Percentiles rank a stretch among this genome's conserved stretches.
Conservation (phyloP, 2,888 invertebrate species). For the Ethmia dodecea region DNA sequence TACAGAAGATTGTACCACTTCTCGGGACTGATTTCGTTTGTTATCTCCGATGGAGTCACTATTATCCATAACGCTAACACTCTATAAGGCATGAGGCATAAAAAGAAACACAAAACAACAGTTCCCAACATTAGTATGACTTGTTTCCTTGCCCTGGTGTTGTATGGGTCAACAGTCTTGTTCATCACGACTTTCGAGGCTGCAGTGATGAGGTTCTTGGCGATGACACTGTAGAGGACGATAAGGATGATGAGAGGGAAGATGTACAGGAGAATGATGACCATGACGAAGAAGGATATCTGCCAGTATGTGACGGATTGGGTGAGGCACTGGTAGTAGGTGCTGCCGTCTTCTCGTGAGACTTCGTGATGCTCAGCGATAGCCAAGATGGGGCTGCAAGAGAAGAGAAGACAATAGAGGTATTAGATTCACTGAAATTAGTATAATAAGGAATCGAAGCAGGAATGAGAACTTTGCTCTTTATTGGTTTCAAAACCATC, state of each 20-base stretch:
- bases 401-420: constrained; percentile 56
- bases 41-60: constrained; percentile 82
- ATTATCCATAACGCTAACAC: constrained; percentile 91
- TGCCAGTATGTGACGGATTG: constrained; percentile 87
- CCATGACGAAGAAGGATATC: constrained; percentile 86
- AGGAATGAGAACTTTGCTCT: no score
- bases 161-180: constrained; percentile 84
- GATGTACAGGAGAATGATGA: constrained; percentile 88
- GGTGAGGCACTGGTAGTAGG: constrained; percentile 87
- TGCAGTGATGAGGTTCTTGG: constrained; percentile 87
- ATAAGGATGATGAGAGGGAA: constrained; percentile 88
- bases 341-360: constrained; percentile 83
- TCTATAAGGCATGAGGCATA: constrained; percentile 92
- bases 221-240: constrained; percentile 89
- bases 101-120: constrained; percentile 91
- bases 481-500: no score
- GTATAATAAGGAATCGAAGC: no score
- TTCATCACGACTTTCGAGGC: constrained; percentile 82
- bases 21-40: constrained; percentile 84
- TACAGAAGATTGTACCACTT: constrained; percentile 89
- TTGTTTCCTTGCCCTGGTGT: constrained; percentile 85
- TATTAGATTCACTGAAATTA: no score
- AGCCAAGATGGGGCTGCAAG: constrained; percentile 87
- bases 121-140: constrained; percentile 92
- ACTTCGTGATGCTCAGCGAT: constrained; percentile 85